Percentiles rank a stretch among this genome's conserved stretches.
These are phyloP conservation scores for Urocolius indicus DNA, from an alignment of 2,113 vertebrate genomes.

Conservation along the genomic window DNA sequence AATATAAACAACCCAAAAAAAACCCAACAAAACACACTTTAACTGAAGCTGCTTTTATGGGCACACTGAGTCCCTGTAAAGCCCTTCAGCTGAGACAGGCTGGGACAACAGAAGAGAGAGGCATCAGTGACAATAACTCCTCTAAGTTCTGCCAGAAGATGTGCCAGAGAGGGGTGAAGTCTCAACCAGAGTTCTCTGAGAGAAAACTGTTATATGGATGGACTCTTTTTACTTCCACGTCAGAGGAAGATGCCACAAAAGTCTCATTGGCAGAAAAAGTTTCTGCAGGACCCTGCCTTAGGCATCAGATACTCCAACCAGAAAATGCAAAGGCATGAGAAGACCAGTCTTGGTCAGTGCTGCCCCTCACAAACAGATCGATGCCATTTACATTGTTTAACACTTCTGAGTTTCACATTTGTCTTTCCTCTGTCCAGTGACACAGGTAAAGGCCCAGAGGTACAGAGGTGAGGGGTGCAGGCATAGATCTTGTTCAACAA, in stretches of 20 bases:
- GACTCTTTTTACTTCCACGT: background rate
- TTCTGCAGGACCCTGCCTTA: background rate
- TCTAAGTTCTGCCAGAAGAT: background rate
- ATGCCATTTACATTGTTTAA: background rate
- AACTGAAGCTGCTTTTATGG: background rate
- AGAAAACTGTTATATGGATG: background rate
- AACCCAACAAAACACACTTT: background rate
- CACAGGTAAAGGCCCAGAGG: background rate
- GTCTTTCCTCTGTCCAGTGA: background rate
- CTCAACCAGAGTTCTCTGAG: background rate
- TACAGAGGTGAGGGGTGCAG: background rate
- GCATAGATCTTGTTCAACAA: background rate
- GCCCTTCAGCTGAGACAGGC: background rate
- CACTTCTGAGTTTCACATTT: background rate
- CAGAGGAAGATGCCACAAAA: background rate
- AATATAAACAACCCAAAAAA: too few species aligned
- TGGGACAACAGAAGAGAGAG: background rate
- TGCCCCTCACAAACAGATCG: background rate
- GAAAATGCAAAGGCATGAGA: background rate
- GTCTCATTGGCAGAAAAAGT: background rate
- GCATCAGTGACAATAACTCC: background rate
- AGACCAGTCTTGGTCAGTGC: background rate
- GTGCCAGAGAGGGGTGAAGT: background rate
- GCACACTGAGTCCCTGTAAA: background rate
- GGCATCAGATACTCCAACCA: background rate